A percentile compares a stretch with the other conserved stretches of the same genome.
phyloP scores from a whole-genome alignment of 92 coral and sea anemone genomes.

The Epizoanthus ramosus region DNA sequence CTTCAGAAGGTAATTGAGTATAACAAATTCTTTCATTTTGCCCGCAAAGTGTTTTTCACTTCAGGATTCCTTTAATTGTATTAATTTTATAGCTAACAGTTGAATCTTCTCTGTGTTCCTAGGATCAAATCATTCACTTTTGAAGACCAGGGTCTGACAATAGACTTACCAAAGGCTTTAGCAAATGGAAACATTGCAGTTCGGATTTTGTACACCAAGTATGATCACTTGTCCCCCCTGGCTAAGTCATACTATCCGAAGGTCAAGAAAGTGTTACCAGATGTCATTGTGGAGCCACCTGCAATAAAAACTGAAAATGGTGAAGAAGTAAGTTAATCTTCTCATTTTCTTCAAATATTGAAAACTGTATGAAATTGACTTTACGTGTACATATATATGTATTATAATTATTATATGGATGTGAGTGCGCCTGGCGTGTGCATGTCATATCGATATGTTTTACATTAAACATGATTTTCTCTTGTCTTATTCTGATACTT shows the following conservation, averaged over 20 bases:
- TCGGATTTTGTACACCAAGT: slow-evolving; percentile 75
- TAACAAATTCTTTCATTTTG: no score
- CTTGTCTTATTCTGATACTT: no score
- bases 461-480: no score
- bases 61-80: no score
- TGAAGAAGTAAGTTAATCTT: slow-evolving; percentile 55
- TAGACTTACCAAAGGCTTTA: slow-evolving; percentile 81
- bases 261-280: slow-evolving; percentile 62
- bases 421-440: no score
- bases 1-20: no score
- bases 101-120: slow-evolving; percentile 1
- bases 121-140: slow-evolving; percentile 88
- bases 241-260: slow-evolving; percentile 84
- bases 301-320: slow-evolving; percentile 58
- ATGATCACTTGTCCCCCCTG: slow-evolving; percentile 87
- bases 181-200: slow-evolving; percentile 86
- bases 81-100: no score
- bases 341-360: neutral
- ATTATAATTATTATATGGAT: no score
- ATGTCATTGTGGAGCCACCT: slow-evolving; percentile 60
- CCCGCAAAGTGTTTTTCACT: no score
- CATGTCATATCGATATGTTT: no score
- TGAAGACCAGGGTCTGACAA: slow-evolving; percentile 71
- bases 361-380: neutral
- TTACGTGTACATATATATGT: neutral